phyloP scores from a whole-genome alignment of 2,113 vertebrate genomes.

The Planiliza haematocheilus region DNA sequence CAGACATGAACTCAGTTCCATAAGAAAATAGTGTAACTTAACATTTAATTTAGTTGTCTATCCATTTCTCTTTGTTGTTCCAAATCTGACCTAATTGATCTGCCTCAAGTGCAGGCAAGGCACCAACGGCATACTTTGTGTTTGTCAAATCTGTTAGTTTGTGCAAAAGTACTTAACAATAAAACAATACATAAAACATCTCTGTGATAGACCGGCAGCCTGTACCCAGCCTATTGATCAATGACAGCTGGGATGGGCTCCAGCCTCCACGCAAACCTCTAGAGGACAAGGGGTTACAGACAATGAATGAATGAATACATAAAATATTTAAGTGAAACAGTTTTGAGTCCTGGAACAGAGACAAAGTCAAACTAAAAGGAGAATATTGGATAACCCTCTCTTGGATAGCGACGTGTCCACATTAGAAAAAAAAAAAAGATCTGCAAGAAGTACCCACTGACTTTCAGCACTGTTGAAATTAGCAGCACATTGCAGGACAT shows the following conservation, averaged over 20 bases:
- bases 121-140: too few species aligned
- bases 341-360: not conserved
- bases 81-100: not conserved
- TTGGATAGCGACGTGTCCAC: not conserved
- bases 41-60: not conserved
- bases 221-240: too few species aligned
- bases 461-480: not conserved
- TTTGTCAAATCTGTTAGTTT: too few species aligned
- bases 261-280: too few species aligned
- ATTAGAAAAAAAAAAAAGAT: not conserved
- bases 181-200: too few species aligned
- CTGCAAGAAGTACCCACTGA: not conserved
- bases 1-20: not conserved
- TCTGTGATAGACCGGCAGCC: too few species aligned
- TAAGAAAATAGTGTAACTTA: not conserved
- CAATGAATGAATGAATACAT: not conserved
- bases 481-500: too few species aligned
- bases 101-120: not conserved
- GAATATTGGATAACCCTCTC: not conserved
- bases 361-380: slow-evolving; percentile 2
- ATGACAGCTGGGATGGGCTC: too few species aligned
- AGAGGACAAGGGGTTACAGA: too few species aligned
- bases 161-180: too few species aligned
- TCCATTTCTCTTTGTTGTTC: not conserved
- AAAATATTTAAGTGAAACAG: not conserved